A percentile compares a stretch with the other conserved stretches of the same genome.
Conservation (phyloP, 2,113 vertebrate species). For the Archocentrus centrarchus region DNA sequence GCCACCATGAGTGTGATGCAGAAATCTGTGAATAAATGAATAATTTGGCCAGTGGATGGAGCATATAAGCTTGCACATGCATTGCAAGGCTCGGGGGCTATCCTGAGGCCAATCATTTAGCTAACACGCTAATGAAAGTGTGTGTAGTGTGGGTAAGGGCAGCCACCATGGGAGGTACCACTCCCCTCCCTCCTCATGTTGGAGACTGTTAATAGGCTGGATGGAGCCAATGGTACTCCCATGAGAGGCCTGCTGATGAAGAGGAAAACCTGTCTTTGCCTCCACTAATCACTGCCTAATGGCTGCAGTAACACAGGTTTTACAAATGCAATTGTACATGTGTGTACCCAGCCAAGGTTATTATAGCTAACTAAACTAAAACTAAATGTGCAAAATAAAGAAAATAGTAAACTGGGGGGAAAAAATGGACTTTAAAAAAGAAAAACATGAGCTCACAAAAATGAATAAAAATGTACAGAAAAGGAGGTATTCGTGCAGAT, state of each 20-base stretch:
- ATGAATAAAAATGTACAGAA: neutral
- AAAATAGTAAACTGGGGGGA: neutral
- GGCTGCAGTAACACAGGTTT: conserved; percentile 71
- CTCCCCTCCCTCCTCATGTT: conserved; percentile 73
- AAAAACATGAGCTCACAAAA: neutral
- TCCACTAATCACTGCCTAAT: conserved; percentile 80
- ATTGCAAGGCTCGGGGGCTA: conserved; percentile 78
- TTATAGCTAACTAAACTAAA: neutral
- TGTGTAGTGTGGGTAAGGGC: conserved; percentile 78
- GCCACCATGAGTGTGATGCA: conserved; percentile 52
- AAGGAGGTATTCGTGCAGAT: neutral
- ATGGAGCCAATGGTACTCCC: conserved; percentile 75
- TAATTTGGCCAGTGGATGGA: conserved; percentile 74
- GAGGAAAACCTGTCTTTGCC: conserved; percentile 77
- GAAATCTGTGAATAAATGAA: conserved; percentile 76
- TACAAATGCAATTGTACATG: conserved; percentile 57
- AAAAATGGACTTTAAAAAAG: neutral
- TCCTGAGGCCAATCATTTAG: conserved; percentile 84
- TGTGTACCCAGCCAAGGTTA: conserved; percentile 15
- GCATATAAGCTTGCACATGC: conserved; percentile 75
- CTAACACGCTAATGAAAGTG: conserved; percentile 83
- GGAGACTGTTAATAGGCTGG: conserved; percentile 78
- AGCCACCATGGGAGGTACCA: conserved; percentile 76
- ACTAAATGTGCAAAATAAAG: neutral
- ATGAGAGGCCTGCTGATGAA: conserved; percentile 77